These are phyloP conservation scores for Paracyclopina nana DNA, from an alignment of 1,140 invertebrate species.

Conservation along the genomic window DNA sequence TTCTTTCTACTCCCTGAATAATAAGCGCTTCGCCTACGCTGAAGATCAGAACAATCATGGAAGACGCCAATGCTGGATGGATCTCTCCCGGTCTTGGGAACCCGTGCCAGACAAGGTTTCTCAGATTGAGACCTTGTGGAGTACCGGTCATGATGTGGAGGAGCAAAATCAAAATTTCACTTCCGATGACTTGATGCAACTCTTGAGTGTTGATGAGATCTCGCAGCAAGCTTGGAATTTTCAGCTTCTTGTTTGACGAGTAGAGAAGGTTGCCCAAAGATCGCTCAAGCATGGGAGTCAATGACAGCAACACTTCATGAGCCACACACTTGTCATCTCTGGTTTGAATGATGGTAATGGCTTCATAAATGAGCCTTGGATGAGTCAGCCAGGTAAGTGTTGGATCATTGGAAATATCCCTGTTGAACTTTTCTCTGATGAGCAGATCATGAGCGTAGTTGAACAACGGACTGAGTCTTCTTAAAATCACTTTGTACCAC, in stretches of 20 bases:
- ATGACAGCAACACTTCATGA: not conserved
- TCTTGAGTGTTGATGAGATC: not conserved
- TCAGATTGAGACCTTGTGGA: not conserved
- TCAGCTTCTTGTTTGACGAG: not conserved
- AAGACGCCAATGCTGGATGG: not conserved
- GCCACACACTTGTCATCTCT: not conserved
- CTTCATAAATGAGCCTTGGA: not conserved
- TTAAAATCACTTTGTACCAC: too few relatives aligned
- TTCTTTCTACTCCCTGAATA: too few relatives aligned
- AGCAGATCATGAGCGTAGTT: too few relatives aligned
- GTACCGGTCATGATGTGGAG: not conserved
- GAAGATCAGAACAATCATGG: not conserved
- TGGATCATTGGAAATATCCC: too few relatives aligned
- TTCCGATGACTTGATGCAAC: not conserved
- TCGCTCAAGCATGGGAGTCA: constrained; percentile 1
- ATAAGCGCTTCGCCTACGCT: too few relatives aligned
- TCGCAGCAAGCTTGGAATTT: not conserved
- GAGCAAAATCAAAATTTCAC: not conserved
- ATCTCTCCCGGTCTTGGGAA: not conserved
- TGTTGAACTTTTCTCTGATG: too few relatives aligned
- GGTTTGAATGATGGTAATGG: not conserved
- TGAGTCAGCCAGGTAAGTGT: not conserved
- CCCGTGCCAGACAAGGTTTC: constrained; percentile 10
- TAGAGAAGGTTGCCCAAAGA: constrained; percentile 9
- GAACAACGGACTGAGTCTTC: too few relatives aligned